phyloP scores from a whole-genome alignment of 1,140 invertebrate genomes.

The Cotesia typhae region DNA sequence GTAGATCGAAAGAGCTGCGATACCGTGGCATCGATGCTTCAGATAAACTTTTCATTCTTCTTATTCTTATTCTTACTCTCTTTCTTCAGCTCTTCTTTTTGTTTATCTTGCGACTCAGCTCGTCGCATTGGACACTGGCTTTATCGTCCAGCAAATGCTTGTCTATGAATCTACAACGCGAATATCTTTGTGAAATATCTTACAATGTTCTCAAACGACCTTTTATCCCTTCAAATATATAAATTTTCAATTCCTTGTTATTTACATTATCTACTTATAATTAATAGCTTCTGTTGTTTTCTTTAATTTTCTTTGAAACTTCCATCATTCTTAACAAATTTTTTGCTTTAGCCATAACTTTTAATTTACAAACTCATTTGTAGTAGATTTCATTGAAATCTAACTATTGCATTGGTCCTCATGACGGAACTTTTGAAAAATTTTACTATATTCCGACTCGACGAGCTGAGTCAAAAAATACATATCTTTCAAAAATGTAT shows the following conservation, averaged over 20 bases:
- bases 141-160: conserved; percentile 29
- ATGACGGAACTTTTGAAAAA: too few relatives aligned
- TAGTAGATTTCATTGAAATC: too few relatives aligned
- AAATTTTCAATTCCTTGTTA: background rate
- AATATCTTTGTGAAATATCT: conserved; percentile 26
- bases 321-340: too few relatives aligned
- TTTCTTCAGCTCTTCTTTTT: conserved; percentile 9
- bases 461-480: too few relatives aligned
- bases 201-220: background rate
- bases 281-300: background rate
- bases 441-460: too few relatives aligned
- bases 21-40: conserved; percentile 11
- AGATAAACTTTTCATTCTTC: conserved; percentile 5
- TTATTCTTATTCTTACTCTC: too few relatives aligned
- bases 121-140: conserved; percentile 15
- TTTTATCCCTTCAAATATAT: background rate
- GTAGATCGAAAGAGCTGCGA: conserved; percentile 4
- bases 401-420: too few relatives aligned
- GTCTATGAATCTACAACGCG: conserved; percentile 17
- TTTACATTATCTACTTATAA: background rate
- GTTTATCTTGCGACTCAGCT: too few relatives aligned
- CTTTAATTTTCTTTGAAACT: too few relatives aligned
- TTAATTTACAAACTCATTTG: too few relatives aligned
- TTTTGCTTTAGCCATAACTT: too few relatives aligned
- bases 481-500: too few relatives aligned